Base-by-base conservation (phyloP, 2,113 vertebrate species). In the Lampris incognitus region DNA sequence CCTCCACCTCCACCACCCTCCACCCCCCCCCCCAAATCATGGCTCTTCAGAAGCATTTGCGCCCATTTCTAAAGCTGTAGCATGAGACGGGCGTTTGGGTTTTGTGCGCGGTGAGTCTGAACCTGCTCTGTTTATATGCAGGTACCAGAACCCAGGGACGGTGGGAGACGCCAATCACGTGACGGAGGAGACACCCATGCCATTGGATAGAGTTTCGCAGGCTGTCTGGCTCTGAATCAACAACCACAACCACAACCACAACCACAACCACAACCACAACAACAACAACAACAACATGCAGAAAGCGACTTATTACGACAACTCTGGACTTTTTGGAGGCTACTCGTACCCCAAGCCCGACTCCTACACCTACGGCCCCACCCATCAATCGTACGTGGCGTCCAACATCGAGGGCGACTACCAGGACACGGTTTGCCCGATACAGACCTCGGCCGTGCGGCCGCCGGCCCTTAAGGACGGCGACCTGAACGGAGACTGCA, bases 301-400 rank as follows among this genome's bases (percentile, higher is more conserved):
- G 96, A 99, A 99, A 95, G 94, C 97, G 80, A 96, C 97, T 81
- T 99, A 99, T 80, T 99, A 98, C 95, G 98, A 99, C 84, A 98
- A 97, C 90, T 87, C 97, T 84, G 97, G 96, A 94, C 96, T 99
- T 76, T 99, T 99, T 88, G 97, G 97, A 91, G 96, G 95, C 83
- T 99, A 99, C 89, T 94, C 93, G 39, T 99, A 98, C 91, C 89
- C 96, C 90, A 99, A 99, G 87, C 94, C 97, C 58, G 97, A 99
- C 74, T 93, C 96, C 13, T 99, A 98, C 78, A 95, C 91, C 85
- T 99, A 98, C 51, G 93, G 94, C 72, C 91, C 94, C 5, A 90
- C 94, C 52, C 97, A 98, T 67, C 98, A 98, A 92, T 91, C 96
- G 71, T 99, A 98, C 85, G 83, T 95, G 10, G 86, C 95, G 68